These are phyloP conservation scores for Garrulus glandarius DNA, from an alignment of 2,797 vertebrate species.

Conservation along the genomic window DNA sequence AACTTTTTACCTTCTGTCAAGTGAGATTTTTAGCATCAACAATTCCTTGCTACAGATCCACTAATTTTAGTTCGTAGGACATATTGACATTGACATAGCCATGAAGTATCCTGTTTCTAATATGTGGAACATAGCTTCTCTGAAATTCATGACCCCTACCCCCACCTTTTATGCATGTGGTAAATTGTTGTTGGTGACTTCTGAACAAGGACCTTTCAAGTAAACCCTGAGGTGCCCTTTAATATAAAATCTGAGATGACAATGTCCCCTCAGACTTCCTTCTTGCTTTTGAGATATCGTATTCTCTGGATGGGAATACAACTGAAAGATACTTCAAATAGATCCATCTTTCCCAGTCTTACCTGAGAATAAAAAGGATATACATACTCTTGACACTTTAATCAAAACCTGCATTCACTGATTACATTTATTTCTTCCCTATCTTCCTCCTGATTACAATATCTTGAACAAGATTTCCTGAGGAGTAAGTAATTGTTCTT, in stretches of 20 bases:
- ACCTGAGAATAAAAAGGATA: background rate
- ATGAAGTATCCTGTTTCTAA: background rate
- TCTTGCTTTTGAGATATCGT: background rate
- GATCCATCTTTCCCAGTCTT: background rate
- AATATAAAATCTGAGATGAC: background rate
- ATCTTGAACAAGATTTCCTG: background rate
- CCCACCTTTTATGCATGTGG: fast-evolving
- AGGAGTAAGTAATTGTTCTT: background rate
- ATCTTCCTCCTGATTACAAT: background rate
- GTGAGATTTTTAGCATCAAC: background rate
- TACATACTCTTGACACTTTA: background rate
- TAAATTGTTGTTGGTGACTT: background rate
- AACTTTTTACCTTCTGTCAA: background rate
- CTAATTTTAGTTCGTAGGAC: background rate
- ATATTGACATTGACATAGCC: background rate
- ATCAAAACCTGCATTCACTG: background rate
- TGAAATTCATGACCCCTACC: background rate
- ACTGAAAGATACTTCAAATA: background rate
- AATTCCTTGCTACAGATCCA: background rate
- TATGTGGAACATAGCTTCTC: background rate
- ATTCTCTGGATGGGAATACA: background rate
- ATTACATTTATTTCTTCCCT: background rate
- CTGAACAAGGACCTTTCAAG: background rate
- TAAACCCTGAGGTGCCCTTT: background rate
- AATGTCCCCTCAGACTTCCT: background rate